Base-by-base conservation (phyloP, 2,888 invertebrate species). In the Drosophila eohydei region DNA sequence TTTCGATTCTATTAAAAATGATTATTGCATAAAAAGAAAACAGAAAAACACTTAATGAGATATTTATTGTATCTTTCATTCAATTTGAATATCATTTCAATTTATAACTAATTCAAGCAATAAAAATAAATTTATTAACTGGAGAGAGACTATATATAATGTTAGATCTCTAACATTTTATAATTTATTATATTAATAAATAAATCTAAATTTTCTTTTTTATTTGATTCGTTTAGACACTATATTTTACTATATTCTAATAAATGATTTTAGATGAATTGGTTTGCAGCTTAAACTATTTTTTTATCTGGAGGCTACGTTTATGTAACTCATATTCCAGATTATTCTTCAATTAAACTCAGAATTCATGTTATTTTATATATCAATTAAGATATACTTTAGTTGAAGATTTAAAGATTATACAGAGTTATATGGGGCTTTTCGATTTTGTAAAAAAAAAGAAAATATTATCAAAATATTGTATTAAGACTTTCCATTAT, bases 61-160 rank as follows among this genome's bases (percentile, higher is more conserved):
- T 57, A 57, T 57, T 57, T 57, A 36, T 36, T 54, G 21, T 36
- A 2, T 14, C 14, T 36, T 36, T 50, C 21, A 14, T 52, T 36
- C 51, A 52, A 52, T 36, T 36, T 26, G 36, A 52, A 36, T 52
- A 36, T 26, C 36, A 52, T 55, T 30, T 30, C 28, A 48, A 48
- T 63, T 60, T 16, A 32, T 62, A 59, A 59, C 32, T 46, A 26
- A 48, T 48, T 38, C 40, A 11, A 28, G 1, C 38, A 40, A 40
- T 50, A 16, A 12, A 34, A 34, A 12, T 34, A 1, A 21, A 16
- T 50, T 30, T 50, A 21, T 16, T 21, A 34, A 32, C 32, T 11
- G n/a, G 2, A 12, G 3, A 6, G 32, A 50, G 16, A 8, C 30
- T n/a, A 32, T 16, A 30, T 30, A 32, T 9, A 50, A 32, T 21